Evolutionary conservation across 2,113 vertebrate genomes (phyloP).

Genomic region (Tretioscincus oriximinensis): DNA sequence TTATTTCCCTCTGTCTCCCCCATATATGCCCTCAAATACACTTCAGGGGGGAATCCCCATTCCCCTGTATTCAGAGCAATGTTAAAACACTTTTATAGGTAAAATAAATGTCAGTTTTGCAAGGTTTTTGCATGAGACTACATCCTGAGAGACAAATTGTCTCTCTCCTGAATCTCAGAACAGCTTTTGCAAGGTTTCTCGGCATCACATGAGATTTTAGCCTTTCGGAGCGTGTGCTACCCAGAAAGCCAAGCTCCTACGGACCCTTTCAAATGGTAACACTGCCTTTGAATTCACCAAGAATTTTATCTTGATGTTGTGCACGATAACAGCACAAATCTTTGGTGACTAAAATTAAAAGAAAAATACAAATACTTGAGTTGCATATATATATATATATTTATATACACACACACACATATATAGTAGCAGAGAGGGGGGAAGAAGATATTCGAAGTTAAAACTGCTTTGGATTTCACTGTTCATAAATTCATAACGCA

Average conservation of each 20-base stretch:
- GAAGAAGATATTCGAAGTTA: slow-evolving; percentile 44
- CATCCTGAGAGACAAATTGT: slow-evolving; percentile 81
- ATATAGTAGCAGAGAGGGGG: slow-evolving; percentile 22
- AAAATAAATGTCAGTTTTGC: slow-evolving; percentile 94
- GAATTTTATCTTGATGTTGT: slow-evolving; percentile 71
- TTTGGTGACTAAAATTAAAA: slow-evolving; percentile 58
- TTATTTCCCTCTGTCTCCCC: not conserved
- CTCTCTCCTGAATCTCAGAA: slow-evolving; percentile 74
- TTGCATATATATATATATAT: slow-evolving; percentile 60
- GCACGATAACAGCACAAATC: slow-evolving; percentile 69
- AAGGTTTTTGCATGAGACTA: slow-evolving; percentile 78
- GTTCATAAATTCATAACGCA: slow-evolving; percentile 77
- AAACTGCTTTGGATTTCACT: slow-evolving; percentile 72
- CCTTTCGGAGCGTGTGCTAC: slow-evolving; percentile 77
- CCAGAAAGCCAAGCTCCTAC: slow-evolving; percentile 75
- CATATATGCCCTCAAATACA: not conserved
- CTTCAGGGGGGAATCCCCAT: not conserved
- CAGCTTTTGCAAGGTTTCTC: slow-evolving; percentile 65
- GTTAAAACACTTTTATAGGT: slow-evolving; percentile 78
- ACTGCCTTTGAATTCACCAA: slow-evolving; percentile 72
- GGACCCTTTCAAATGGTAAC: slow-evolving; percentile 82
- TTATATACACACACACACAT: no score
- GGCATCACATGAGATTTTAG: slow-evolving; percentile 76
- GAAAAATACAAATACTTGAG: slow-evolving; percentile 69
- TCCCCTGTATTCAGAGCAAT: slow-evolving; percentile 33